Base-by-base conservation (phyloP, 2,113 vertebrate genomes). In the Strigops habroptila region DNA sequence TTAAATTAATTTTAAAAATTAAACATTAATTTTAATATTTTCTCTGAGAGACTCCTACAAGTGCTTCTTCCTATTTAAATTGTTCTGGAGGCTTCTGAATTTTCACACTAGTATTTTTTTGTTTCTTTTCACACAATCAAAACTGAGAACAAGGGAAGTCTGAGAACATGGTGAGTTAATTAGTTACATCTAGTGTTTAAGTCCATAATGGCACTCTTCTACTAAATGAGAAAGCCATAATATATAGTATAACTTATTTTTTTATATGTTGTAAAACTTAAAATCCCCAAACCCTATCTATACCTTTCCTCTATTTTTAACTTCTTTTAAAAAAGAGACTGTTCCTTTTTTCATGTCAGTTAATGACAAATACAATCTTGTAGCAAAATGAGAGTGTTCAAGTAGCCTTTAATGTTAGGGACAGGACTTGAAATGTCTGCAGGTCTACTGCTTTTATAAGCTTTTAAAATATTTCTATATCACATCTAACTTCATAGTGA, bases 151-250 rank as follows among this genome's bases (percentile, higher is more conserved):
- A 62, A 75, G 30, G 14, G 12, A 86, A 65, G 35, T 28, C 35
- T 90, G 59, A 90, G 57, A 73, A 73, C 16, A 14, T 15, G 3
- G 25, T 37, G 59, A 39, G 25, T 73, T 85, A 74, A 69, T 84
- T 52, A 86, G 27, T 62, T 91, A 59, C 12, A 78, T 81, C 24
- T 41, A 75, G 23, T 44, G 51, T 70, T 82, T 76, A 76, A 84
- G 82, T 81, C 46, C 13, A 21, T 3, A 2, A 53, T 88, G 35
- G 51, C 62, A 73, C 37, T 71, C 83, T 82, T 63, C 82, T 81
- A n/a, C 49, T 69, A 92, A 91, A 77, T 44, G 9, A 94, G 39
- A 88, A 93, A 95, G 85, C 85, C 85, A 93, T 95, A 84, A 67
- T 91, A 48, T 69, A 80, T 82, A 83, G n/a, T 27, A 7, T 86